A percentile compares a stretch with the other conserved stretches of the same genome.
These are phyloP conservation scores for Argyrosomus japonicus DNA, from an alignment of 2,113 vertebrate genomes.

Conservation along the genomic window DNA sequence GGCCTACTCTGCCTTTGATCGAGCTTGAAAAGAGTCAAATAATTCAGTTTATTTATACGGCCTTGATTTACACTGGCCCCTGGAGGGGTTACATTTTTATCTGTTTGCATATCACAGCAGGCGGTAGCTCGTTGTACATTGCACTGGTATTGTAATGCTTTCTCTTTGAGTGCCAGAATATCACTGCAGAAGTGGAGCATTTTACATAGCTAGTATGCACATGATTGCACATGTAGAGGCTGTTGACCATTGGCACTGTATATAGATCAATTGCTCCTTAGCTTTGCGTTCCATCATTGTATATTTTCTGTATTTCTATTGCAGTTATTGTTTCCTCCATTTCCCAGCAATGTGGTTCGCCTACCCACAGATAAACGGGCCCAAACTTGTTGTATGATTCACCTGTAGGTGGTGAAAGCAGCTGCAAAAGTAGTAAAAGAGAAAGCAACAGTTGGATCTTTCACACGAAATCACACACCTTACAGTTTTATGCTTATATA, in stretches of 20 bases:
- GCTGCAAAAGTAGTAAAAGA: too few species aligned
- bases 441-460: too few species aligned
- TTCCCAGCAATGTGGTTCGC: background rate
- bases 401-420: too few species aligned
- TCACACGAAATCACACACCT: too few species aligned
- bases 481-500: too few species aligned
- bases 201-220: background rate
- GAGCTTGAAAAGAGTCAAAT: conserved; percentile 39
- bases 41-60: conserved; percentile 28
- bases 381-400: too few species aligned
- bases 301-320: background rate
- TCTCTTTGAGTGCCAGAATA: background rate
- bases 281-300: background rate
- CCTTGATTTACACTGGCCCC: conserved; percentile 23
- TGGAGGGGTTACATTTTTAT: conserved; percentile 14
- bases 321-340: background rate
- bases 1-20: conserved; percentile 45
- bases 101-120: conserved; percentile 29
- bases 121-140: background rate
- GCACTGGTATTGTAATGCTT: background rate
- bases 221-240: background rate
- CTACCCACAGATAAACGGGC: too few species aligned
- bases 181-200: background rate
- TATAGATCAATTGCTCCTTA: background rate
- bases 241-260: background rate